Base-by-base conservation (phyloP, 2,113 vertebrate species). In the Embiotoca jacksoni region DNA sequence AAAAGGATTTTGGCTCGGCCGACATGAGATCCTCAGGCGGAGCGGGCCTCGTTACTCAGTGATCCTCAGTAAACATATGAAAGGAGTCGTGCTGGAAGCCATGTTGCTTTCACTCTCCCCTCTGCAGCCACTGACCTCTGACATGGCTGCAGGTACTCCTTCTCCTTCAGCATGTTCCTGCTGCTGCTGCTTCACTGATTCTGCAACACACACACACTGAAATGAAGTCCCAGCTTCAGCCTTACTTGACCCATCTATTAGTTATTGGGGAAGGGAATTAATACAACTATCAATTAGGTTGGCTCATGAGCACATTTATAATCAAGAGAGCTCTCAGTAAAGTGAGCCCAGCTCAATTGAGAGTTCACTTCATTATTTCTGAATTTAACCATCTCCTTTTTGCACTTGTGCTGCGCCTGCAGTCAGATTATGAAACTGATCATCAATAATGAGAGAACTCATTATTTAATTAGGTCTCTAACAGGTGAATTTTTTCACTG, bases 311-410 rank as follows among this genome's bases (percentile, higher is more conserved):
- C 64, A 54, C 68, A 52, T 79, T 79, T 36, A 49, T 87, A 74
- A 89, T 58, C 53, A 55, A 1, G 54, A 72, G 64, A 46, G 31
- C 78, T 53, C 68, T 81, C 6, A 0, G 52, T 41, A 4, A 57
- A 61, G 41, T 61, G 56, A 75, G 67, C 60, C 32, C 13, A 31
- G 53, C 39, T 32, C 57, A 4, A 37, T 49, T 15, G 72, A 81
- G 66, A 60, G 65, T 54, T 68, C 61, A 55, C 71, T 76, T 88
- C 35, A 82, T 89, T 85, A 81, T 69, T 74, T 64, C 44, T 69
- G 32, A 52, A 82, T 81, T 58, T 32, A 72, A 71, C 55, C 59
- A 62, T 49, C 47, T 69, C 32, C 50, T 64, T 60, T 82, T 85
- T 73, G 11, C 58, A 58, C 69, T 50, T 53, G 4, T 5, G 16